phyloP scores from a whole-genome alignment of 2,888 invertebrate species.

The Drosophila melanocephala region DNA sequence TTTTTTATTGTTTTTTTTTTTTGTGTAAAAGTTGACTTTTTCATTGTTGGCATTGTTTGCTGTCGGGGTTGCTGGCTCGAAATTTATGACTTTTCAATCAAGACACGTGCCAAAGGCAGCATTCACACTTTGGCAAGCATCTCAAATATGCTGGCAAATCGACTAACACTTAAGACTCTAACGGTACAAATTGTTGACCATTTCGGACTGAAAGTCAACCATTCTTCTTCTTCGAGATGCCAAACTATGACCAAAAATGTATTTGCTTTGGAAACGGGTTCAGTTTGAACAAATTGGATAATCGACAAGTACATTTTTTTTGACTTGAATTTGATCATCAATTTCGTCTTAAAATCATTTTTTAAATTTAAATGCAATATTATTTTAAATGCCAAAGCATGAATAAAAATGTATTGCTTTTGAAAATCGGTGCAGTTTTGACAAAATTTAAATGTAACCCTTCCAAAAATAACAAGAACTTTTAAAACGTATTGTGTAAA shows the following conservation, averaged over 20 bases:
- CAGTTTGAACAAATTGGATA: not conserved
- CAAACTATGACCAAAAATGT: not conserved
- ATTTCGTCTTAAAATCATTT: not conserved
- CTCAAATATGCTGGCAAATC: conserved; percentile 5
- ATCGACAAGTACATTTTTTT: not conserved
- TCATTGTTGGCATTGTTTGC: conserved; percentile 1
- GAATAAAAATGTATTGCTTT: not conserved
- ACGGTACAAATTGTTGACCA: too few relatives aligned
- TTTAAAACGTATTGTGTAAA: not conserved
- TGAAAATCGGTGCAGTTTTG: not conserved
- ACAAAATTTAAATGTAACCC: not conserved
- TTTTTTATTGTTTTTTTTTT: conserved; percentile 26
- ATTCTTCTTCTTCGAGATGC: too few relatives aligned
- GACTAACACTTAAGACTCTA: not conserved
- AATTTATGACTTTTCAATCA: conserved; percentile 51
- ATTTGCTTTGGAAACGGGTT: not conserved
- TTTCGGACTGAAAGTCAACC: not conserved
- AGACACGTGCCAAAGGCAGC: conserved; percentile 38
- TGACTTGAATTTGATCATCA: rapidly evolving
- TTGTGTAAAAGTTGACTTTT: conserved; percentile 39
- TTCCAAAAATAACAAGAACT: not conserved
- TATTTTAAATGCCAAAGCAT: not conserved
- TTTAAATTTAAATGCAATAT: not conserved
- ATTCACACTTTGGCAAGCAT: not conserved
- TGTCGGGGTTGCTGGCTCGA: conserved; percentile 27